Evolutionary conservation across 2,797 vertebrate genomes (phyloP), one percentile per base, ranked within the genome.

Genomic region (Cryptoblepharus egeriae): DNA sequence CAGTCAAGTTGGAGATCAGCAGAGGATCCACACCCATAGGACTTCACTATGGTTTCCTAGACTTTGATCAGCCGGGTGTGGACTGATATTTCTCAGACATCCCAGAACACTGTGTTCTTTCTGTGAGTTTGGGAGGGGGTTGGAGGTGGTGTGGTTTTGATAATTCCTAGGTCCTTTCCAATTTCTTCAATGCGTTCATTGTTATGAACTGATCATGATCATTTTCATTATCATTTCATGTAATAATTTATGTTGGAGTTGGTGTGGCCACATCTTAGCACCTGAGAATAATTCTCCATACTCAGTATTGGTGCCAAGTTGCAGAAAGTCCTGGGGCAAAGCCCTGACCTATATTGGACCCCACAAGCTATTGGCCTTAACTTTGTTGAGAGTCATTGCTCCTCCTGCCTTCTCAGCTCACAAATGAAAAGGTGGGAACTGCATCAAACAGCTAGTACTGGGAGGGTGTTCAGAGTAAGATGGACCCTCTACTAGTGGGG

Each of bases 211-310:
- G n/a, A n/a, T 42, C 32, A 71, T 39, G 68, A 42, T 42, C 39
- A 42, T 52, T 76, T 49, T 10, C 39, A 24, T 75, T 78, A 77
- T 28, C 49, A 80, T 69, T 37, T 76, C 78, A 76, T 32, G 81
- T 79, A 22, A 30, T 61, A 57, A 84, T 37, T 67, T 81, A 60
- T 18, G 77, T 57, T 26, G 45, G 10, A 80, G 52, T 79, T 90
- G 13, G 24, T 80, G 45, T 76, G 39, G 39, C 39, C 39, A 42
- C 61, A 83, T 71, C 45, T 74, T 18, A 86, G 7, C 77, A 74
- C n/a, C 84, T 86, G 85, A 81, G 72, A 86, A 87, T 63, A 84
- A 82, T 26, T 26, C 58, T 81, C 52, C 78, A 82, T 9, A 42
- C 39, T 42, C 4, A 42, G 39, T 42, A 9, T 42, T 42, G 39